These are phyloP conservation scores for Chrysocyon brachyurus DNA, from an alignment of 2,797 vertebrate genomes.

Conservation along the genomic window DNA sequence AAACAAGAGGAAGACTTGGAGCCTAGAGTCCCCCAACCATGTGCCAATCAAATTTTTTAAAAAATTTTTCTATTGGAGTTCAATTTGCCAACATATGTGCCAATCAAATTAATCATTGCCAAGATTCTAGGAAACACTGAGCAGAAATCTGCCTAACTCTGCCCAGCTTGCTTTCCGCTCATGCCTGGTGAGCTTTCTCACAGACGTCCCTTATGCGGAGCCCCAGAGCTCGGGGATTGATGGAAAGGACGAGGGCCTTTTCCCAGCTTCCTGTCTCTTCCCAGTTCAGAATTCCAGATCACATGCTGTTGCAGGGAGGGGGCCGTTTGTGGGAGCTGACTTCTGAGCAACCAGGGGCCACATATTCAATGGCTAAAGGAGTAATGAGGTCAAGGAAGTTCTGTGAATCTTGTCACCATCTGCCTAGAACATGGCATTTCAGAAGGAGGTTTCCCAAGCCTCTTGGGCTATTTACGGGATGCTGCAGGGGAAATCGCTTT, in stretches of 20 bases:
- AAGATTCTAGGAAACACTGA: neutral
- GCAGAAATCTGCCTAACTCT: neutral
- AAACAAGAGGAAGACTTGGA: neutral
- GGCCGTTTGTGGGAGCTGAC: neutral
- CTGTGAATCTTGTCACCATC: neutral
- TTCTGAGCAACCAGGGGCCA: neutral
- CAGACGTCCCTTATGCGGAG: neutral
- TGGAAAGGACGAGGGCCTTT: neutral
- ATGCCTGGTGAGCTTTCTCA: neutral
- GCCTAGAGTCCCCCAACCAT: neutral
- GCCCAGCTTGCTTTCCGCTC: neutral
- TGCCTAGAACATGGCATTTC: neutral
- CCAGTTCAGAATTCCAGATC: neutral
- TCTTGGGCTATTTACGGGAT: neutral
- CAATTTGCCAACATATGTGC: neutral
- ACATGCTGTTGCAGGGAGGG: neutral
- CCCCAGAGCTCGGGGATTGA: neutral
- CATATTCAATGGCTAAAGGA: neutral
- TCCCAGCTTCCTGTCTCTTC: neutral
- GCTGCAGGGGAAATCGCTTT: neutral
- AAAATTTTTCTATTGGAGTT: no score
- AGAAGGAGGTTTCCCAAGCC: neutral
- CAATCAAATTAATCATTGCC: neutral
- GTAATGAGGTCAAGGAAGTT: neutral
- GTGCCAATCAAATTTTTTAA: neutral